A percentile compares a stretch with the other conserved stretches of the same genome.
phyloP scores from a whole-genome alignment of 2,888 invertebrate genomes.

The Meiosimyza decipiens region DNA sequence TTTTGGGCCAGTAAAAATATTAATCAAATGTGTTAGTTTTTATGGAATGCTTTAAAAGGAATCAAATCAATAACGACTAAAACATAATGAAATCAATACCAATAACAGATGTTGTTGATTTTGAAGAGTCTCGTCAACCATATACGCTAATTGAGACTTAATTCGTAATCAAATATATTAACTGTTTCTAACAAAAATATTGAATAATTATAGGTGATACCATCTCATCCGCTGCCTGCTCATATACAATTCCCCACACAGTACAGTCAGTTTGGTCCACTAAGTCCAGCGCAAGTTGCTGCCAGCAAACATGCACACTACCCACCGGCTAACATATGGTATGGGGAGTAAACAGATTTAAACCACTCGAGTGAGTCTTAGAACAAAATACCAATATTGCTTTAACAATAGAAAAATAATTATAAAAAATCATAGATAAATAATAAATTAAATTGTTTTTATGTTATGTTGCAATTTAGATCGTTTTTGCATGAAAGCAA shows the following conservation, averaged over 20 bases:
- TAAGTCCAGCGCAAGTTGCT: slow-evolving; percentile 67
- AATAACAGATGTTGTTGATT: no score
- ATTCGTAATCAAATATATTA: no score
- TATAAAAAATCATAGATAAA: no score
- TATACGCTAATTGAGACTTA: no score
- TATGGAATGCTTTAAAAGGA: no score
- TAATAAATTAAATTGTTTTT: not conserved
- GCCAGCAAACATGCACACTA: slow-evolving; percentile 67
- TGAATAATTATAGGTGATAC: slow-evolving; percentile 67
- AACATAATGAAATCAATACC: no score
- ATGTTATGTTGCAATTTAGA: slow-evolving; percentile 45
- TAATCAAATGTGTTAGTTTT: no score
- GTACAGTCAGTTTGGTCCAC: slow-evolving; percentile 69
- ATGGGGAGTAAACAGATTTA: slow-evolving; percentile 65
- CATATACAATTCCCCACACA: slow-evolving; percentile 83
- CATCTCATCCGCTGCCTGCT: slow-evolving; percentile 82
- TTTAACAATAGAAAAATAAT: no score
- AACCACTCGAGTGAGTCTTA: slow-evolving; percentile 62
- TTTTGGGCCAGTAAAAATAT: no score
- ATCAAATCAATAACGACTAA: no score
- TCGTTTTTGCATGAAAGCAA: slow-evolving; percentile 59
- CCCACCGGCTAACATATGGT: slow-evolving; percentile 68
- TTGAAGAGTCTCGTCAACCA: no score
- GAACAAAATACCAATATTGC: slow-evolving; percentile 30
- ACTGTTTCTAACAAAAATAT: not conserved